Evolutionary conservation across 2,113 vertebrate genomes (phyloP), one percentile per base, ranked within the genome.

Genomic region (Anoplopoma fimbria): DNA sequence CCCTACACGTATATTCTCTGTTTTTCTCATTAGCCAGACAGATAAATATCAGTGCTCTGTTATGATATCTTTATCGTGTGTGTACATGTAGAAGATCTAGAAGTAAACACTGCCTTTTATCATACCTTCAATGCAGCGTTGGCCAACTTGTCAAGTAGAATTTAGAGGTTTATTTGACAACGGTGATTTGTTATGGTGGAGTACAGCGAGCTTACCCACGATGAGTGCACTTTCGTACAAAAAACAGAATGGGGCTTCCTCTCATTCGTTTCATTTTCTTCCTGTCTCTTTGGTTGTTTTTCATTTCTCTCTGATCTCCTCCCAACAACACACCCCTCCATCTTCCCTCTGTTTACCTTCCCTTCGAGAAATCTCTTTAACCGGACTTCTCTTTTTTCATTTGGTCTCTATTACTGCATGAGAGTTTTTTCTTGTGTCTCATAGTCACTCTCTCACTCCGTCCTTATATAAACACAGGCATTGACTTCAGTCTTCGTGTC

Each of bases 81-180:
- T 89, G 85, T 91, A 88, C 76, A 64, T 68, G 72, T 47, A 6
- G 81, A 68, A 70, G 87, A 81, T 72, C 53, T 0, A 83, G 38
- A 87, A 4, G 65, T 91, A 93, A 91, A 90, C 91, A 45, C 61
- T 40, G 72, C 81, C 87, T 93, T 93, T 93, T 84, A 93, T 94
- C 91, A 21, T 64, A 9, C 63, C 55, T 42, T 80, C 33, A 15
- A 17, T 67, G 76, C 72, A 64, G 69, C 55, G 0, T 31, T 23
- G 47, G 78, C 72, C 60, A 6, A 9, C 76, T 9, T 34, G 51
- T 75, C 40, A 1, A 77, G 79, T 77, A 53, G 81, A 77, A 84
- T 88, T 81, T 23, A 1, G 60, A 29, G 60, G 81, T 91, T 93
- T 93, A 91, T 94, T 92, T 92, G 91, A 91, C 90, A 91, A 49